Conservation (phyloP, 2,797 vertebrate genomes). For the Champsocephalus gunnari region DNA sequence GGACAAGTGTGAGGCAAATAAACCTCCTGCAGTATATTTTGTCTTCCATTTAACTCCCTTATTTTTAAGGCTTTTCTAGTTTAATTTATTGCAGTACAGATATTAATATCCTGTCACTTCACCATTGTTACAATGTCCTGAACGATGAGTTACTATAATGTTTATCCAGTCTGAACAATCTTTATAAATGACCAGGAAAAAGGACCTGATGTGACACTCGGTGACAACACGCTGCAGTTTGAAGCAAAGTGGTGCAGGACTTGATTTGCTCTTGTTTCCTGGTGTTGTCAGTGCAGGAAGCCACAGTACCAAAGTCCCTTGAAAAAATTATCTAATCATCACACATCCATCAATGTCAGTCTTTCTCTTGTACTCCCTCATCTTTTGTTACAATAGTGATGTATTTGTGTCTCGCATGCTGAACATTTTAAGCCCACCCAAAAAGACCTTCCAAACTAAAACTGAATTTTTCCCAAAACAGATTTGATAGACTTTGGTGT, state of each 20-base stretch:
- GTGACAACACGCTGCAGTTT: not conserved
- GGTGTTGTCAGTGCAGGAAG: not conserved
- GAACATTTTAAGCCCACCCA: not conserved
- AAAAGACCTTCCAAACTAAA: not conserved
- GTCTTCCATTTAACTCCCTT: not conserved
- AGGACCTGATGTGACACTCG: not conserved
- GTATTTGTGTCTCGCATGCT: not conserved
- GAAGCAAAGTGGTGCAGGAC: not conserved
- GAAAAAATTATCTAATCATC: not conserved
- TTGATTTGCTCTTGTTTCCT: no score
- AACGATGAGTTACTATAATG: not conserved
- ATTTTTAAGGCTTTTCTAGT: no score
- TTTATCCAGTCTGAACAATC: not conserved
- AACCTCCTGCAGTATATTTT: not conserved
- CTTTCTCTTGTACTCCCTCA: not conserved
- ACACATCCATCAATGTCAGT: not conserved
- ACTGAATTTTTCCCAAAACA: not conserved
- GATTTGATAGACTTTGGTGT: not conserved
- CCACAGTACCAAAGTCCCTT: not conserved
- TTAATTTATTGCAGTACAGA: not conserved
- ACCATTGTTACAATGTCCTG: not conserved
- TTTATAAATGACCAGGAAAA: not conserved
- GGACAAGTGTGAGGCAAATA: not conserved
- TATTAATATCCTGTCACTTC: not conserved
- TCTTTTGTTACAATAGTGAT: not conserved